Base-by-base conservation (phyloP, 2,113 vertebrate species). In the Bufo bufo region DNA sequence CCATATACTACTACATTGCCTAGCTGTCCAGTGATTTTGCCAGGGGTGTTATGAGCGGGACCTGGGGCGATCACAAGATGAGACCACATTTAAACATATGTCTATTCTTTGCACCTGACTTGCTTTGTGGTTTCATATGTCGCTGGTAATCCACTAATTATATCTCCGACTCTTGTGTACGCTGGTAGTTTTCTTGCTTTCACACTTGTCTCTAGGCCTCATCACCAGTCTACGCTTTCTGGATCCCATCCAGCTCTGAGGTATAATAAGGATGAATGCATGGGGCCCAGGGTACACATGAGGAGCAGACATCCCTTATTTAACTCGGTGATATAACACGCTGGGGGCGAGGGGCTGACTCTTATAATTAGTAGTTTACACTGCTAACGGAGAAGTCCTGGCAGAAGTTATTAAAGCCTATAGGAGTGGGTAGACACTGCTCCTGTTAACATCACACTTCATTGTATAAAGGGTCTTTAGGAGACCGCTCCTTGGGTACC, bases 231-330 rank as follows among this genome's bases (percentile, higher is more conserved):
- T 20, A 50, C 10, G 3, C 50, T 49, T 47, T 50, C 72, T 75
- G 72, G 72, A 17, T 75, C 16, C 72, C 47, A 2, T 75, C 72
- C 72, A 75, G 72, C 9, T 17, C 47, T 2, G 72, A 20, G 72
- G 72, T 20, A 75, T 75, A 75, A 75, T 75, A 75, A 75, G 45
- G 17, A 50, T 75, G 72, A 74, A 74, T 47, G 43, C 71, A 23
- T 47, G 71, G 71, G 71, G 71, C 71, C 71, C 71, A 4, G 33
- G 1, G 69, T 71, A 71, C 13, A 16, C 71, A 13, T 2, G 43
- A 20, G 7, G 72, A 17, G 33, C 71, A 74, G 16, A 75, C 72
- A 6, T 75, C 50, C 72, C 47, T 19, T 3, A 47, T 47, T 45
- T 72, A 72, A 16, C 69, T 45, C 4, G 14, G 43, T 74, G 71